These are phyloP conservation scores for Eudemis profundana DNA, from an alignment of 2,888 invertebrate species.

Conservation along the genomic window DNA sequence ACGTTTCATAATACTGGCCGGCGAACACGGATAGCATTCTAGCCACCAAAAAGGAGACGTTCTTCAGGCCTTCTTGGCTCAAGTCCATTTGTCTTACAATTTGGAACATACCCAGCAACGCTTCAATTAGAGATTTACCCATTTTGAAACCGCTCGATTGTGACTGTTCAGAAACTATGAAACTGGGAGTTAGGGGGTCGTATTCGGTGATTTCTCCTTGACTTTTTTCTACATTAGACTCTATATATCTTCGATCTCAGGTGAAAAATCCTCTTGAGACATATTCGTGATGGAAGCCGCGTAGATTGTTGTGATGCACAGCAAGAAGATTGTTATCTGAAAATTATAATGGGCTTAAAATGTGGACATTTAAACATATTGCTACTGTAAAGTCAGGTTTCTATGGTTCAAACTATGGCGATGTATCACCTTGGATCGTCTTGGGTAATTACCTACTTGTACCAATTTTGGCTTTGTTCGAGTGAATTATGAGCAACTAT, in stretches of 20 bases:
- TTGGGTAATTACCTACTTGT: too few species aligned
- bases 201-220: slow-evolving; percentile 13
- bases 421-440: too few species aligned
- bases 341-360: background rate
- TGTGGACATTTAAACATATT: background rate
- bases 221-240: background rate
- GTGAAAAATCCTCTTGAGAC: slow-evolving; percentile 1
- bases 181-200: background rate
- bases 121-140: slow-evolving; percentile 25
- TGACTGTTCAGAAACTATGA: background rate
- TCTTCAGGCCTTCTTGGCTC: slow-evolving; percentile 35
- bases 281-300: slow-evolving; percentile 10
- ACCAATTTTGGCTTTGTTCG: too few species aligned
- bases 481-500: too few species aligned
- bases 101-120: slow-evolving; percentile 9
- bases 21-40: slow-evolving; percentile 44
- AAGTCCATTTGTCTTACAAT: slow-evolving; percentile 43
- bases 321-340: slow-evolving; percentile 23
- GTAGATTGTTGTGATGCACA: slow-evolving; percentile 23
- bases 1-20: slow-evolving; percentile 45
- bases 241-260: background rate
- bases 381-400: too few species aligned
- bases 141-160: slow-evolving; percentile 19
- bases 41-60: slow-evolving; percentile 38
- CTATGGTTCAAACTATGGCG: too few species aligned